These are phyloP conservation scores for Ophthalmolycus amberensis DNA, from an alignment of 2,113 vertebrate genomes.

Conservation along the genomic window DNA sequence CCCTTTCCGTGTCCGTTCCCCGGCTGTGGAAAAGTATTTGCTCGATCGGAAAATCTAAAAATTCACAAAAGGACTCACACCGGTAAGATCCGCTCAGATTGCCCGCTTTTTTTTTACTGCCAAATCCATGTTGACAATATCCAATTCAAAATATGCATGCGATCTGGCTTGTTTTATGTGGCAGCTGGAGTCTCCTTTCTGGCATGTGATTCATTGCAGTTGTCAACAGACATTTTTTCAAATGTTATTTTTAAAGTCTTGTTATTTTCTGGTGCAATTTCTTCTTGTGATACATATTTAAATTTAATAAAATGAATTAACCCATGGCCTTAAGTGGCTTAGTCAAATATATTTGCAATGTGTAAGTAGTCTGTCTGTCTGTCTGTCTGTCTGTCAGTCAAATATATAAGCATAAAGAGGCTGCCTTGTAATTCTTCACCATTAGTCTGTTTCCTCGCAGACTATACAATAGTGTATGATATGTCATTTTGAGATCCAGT, in stretches of 20 bases:
- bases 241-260: not conserved
- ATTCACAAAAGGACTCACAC: constrained; percentile 90
- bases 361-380: not conserved
- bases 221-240: constrained; percentile 54
- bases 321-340: not conserved
- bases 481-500: not conserved
- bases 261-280: not conserved
- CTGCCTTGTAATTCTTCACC: not conserved
- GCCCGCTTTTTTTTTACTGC: not conserved
- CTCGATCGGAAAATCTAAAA: constrained; percentile 88
- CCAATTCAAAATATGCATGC: constrained; percentile 54
- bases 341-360: constrained; percentile 7
- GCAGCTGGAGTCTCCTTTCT: constrained; percentile 50
- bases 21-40: constrained; percentile 88
- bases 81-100: constrained; percentile 76
- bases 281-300: not conserved
- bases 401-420: not conserved
- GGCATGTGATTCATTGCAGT: constrained; percentile 47
- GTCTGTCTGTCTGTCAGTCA: not conserved
- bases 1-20: constrained; percentile 85
- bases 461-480: not conserved
- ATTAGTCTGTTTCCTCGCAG: not conserved
- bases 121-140: constrained; percentile 49
- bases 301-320: not conserved
- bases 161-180: constrained; percentile 57